Evolutionary conservation across 2,888 invertebrate species (phyloP).

Genomic region (Thymelicus sylvestris): DNA sequence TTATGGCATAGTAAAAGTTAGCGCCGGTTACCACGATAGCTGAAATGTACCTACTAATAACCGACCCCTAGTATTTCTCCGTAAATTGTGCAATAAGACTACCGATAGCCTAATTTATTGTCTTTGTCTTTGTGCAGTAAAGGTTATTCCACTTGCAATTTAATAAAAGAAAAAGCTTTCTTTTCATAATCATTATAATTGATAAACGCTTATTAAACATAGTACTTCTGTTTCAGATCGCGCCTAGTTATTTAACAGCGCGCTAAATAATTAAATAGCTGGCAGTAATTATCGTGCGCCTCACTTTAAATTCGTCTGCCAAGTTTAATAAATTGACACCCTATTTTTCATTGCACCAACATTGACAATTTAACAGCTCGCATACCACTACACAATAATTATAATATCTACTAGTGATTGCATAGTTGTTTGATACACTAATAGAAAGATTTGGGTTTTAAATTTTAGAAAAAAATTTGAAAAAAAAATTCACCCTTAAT

Average conservation of each 20-base stretch:
- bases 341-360: constrained; percentile 36
- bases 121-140: too few species aligned
- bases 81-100: too few species aligned
- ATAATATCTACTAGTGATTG: neutral
- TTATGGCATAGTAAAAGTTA: too few species aligned
- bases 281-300: constrained; percentile 35
- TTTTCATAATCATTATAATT: neutral
- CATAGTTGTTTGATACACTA: neutral
- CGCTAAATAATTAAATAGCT: constrained; percentile 31
- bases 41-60: too few species aligned
- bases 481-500: too few species aligned
- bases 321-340: constrained; percentile 38
- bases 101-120: too few species aligned
- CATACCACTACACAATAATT: constrained; percentile 16
- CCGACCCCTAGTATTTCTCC: too few species aligned
- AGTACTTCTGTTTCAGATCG: neutral
- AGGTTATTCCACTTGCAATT: too few species aligned
- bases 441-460: too few species aligned
- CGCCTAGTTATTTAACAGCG: constrained; percentile 24
- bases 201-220: neutral
- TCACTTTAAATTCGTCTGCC: constrained; percentile 31
- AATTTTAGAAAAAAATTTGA: too few species aligned
- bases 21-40: too few species aligned
- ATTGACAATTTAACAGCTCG: constrained; percentile 36
- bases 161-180: neutral